Evolutionary conservation across 2,113 vertebrate species (phyloP).

Genomic region (Butorides virescens): DNA sequence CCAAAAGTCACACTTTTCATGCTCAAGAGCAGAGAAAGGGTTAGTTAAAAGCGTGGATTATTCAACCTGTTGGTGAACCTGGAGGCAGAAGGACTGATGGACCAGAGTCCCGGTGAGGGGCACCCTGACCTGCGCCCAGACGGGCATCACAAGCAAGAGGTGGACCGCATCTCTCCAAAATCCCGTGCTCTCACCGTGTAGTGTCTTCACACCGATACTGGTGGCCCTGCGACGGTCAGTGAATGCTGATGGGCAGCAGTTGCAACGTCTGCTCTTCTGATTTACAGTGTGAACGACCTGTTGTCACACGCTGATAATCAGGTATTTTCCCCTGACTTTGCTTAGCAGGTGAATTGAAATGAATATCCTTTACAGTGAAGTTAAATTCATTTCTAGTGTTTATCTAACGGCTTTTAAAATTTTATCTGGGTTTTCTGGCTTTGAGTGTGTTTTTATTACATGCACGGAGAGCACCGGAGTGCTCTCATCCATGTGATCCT

Average conservation of each 20-base stretch:
- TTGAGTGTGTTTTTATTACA: neutral
- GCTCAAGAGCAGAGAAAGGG: neutral
- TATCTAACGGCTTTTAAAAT: neutral
- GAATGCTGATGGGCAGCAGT: neutral
- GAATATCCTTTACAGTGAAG: neutral
- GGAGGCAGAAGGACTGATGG: neutral
- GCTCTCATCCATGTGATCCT: neutral
- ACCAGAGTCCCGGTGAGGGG: neutral
- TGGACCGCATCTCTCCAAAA: neutral
- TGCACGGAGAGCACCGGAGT: neutral
- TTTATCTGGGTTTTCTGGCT: neutral
- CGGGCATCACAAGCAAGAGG: neutral
- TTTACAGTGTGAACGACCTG: neutral
- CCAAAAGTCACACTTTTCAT: neutral
- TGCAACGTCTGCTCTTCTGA: neutral
- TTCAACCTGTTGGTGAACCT: neutral
- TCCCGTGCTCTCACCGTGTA: neutral
- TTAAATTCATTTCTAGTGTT: neutral
- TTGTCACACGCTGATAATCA: neutral
- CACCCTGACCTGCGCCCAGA: neutral
- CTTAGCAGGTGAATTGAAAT: neutral
- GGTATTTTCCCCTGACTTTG: neutral
- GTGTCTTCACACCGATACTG: fast-evolving
- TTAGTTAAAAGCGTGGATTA: neutral
- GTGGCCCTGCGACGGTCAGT: neutral